Conservation (phyloP, 2,113 vertebrate species). For the Mustelus asterias region DNA sequence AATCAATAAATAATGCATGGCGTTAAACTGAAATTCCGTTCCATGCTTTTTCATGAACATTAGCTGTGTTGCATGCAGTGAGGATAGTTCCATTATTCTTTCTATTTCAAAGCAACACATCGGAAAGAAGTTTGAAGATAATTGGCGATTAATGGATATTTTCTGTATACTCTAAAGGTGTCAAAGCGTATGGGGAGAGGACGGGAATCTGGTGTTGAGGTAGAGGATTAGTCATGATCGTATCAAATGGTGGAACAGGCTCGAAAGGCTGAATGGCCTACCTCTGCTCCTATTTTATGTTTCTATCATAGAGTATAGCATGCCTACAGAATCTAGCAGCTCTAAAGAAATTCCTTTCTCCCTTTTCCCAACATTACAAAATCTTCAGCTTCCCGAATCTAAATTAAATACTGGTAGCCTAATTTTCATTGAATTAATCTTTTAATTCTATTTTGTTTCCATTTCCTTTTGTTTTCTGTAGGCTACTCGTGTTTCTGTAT, state of each 20-base stretch:
- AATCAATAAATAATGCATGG: conserved; percentile 16
- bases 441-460: not conserved
- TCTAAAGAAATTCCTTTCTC: not conserved
- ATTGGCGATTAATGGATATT: not conserved
- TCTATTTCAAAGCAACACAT: not conserved
- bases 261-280: too few relatives aligned
- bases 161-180: too few relatives aligned
- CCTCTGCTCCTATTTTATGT: too few relatives aligned
- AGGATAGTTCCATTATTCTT: conserved; percentile 11
- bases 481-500: not conserved
- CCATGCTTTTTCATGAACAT: not conserved
- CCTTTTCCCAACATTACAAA: not conserved
- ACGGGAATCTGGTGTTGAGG: too few relatives aligned
- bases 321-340: not conserved
- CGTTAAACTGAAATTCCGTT: not conserved
- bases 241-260: too few relatives aligned
- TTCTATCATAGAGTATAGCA: not conserved
- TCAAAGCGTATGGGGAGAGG: too few relatives aligned
- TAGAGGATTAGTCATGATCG: too few relatives aligned
- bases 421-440: not conserved
- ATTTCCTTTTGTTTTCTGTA: not conserved
- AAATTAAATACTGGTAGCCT: not conserved
- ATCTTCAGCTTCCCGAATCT: not conserved
- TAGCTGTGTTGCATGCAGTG: conserved; percentile 11
- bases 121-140: not conserved